Conservation (phyloP, 2,113 vertebrate species). For the Rissa tridactyla region DNA sequence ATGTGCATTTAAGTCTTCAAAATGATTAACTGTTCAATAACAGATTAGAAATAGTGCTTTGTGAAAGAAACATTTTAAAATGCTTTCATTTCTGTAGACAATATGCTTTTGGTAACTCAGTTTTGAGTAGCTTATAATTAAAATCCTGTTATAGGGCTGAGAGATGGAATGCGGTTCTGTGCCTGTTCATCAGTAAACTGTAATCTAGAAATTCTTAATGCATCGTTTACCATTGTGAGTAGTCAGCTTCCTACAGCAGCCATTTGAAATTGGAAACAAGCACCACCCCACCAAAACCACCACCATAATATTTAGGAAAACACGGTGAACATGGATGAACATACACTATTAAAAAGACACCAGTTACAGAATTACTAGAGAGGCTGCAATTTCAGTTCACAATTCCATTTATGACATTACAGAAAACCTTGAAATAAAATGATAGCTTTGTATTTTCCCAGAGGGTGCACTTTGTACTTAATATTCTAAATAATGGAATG, state of each 20-base stretch:
- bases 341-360: not conserved
- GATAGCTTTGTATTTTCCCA: not conserved
- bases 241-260: not conserved
- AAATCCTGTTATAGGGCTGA: not conserved
- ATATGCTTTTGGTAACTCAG: not conserved
- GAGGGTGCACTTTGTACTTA: not conserved
- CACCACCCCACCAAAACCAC: not conserved
- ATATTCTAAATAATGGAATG: not conserved
- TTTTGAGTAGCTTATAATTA: not conserved
- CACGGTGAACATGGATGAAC: not conserved
- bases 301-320: not conserved
- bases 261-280: not conserved
- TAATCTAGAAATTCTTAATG: not conserved
- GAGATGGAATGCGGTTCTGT: not conserved
- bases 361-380: not conserved
- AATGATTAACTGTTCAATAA: not conserved
- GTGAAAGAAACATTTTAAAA: constrained; percentile 1
- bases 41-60: constrained; percentile 1
- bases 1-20: not conserved
- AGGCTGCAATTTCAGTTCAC: not conserved
- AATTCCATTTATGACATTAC: not conserved
- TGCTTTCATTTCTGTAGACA: not conserved
- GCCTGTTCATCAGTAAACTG: not conserved
- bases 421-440: not conserved
- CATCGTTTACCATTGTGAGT: not conserved